Base-by-base conservation (phyloP, 2,113 vertebrate species). In the Aegithalos caudatus region DNA sequence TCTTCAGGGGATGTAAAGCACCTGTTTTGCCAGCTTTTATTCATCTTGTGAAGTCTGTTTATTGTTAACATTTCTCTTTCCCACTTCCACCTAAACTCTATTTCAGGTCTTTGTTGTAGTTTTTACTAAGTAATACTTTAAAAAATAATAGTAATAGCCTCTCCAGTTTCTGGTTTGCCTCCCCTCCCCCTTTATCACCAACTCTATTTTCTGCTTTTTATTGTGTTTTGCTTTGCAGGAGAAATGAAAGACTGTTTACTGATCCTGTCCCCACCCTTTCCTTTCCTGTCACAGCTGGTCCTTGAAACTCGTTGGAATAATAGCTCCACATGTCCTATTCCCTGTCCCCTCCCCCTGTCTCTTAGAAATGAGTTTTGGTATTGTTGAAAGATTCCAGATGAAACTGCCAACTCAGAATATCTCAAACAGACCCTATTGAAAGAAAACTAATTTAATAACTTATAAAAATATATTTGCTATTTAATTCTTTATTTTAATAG, bases 201-300 rank as follows among this genome's bases (percentile, higher is more conserved):
- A 38, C 17, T 78, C 11, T 87, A 31, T 48, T 87, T 95, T 93
- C 50, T 95, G 66, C 4, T 64, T 92, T 90, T 82, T 82, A 92
- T 82, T 92, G 47, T 85, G 23, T 91, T 92, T 91, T 73, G 42
- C 31, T 91, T 86, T 92, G 53, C 37, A 70, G 50, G 10, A 88
- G n/a, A 88, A 95, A 86, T 33, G 40, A 91, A 91, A 72, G 74
- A n/a, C 25, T 96, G 50, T 84, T 94, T 92, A 88, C 77, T 81
- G 83, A 95, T 91, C 56, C 48, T 89, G 44, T 89, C 70, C 56
- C 90, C 85, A 91, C 81, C 79, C 85, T 88, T 92, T 85, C 74
- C 70, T 95, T 92, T 72, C 1, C 11, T 88, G 90, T 82, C 74
- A 88, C 66, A 96, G 79, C 33, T 91, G 54, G 53, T 79, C 65